phyloP scores from a whole-genome alignment of 2,888 invertebrate species.

The Drosophila emarginata region DNA sequence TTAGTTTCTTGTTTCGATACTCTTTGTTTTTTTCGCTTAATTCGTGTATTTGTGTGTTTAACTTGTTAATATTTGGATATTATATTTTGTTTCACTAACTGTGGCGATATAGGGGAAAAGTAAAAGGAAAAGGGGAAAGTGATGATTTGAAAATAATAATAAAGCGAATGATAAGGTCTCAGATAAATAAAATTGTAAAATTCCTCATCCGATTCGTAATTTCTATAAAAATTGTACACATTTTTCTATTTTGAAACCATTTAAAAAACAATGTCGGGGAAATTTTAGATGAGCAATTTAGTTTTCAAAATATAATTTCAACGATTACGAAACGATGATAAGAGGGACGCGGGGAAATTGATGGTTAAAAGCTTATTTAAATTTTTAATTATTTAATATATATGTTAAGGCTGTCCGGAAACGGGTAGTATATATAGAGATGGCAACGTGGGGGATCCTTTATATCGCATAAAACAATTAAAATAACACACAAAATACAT shows the following conservation, averaged over 20 bases:
- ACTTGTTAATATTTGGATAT: constrained; percentile 8
- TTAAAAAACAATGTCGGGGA: background rate
- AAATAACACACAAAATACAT: background rate
- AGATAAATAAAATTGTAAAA: background rate
- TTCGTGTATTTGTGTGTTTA: constrained; percentile 10
- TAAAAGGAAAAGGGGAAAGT: background rate
- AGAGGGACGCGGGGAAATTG: background rate
- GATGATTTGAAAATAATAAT: background rate
- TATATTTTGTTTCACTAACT: background rate
- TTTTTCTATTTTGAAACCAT: constrained; percentile 1
- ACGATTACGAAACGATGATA: background rate
- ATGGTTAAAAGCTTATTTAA: background rate
- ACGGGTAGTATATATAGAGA: background rate
- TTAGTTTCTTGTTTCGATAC: background rate
- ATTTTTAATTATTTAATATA: background rate
- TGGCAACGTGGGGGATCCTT: background rate
- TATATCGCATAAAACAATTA: background rate
- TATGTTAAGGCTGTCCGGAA: background rate
- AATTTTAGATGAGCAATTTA: too few species aligned
- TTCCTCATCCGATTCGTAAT: background rate
- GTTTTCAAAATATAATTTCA: background rate
- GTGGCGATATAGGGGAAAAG: background rate
- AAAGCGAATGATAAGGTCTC: background rate
- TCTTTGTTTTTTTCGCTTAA: constrained; percentile 10
- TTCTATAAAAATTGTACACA: background rate